A percentile compares a stretch with the other conserved stretches of the same genome.
phyloP scores from a whole-genome alignment of 2,888 invertebrate species.

The Cheilosia urbana region DNA sequence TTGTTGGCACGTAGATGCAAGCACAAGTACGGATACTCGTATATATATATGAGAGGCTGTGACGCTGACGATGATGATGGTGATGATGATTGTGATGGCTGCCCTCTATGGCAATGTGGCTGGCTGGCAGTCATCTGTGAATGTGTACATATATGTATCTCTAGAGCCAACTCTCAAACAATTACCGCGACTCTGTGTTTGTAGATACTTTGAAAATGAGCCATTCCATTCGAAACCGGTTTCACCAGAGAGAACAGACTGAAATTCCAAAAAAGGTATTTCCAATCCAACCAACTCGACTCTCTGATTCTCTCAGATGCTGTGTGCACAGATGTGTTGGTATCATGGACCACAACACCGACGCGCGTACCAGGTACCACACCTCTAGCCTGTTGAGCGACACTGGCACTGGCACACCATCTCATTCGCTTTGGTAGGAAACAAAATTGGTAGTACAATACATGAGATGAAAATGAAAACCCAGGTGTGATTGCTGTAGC shows the following conservation, averaged over 20 bases:
- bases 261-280: conserved; percentile 74
- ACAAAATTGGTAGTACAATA: not conserved
- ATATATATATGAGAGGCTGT: not conserved
- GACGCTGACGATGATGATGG: conserved; percentile 38
- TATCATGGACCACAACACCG: conserved; percentile 56
- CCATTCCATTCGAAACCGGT: conserved; percentile 52
- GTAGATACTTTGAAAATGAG: conserved; percentile 45
- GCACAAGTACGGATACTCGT: not conserved
- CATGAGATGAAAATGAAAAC: conserved; percentile 34
- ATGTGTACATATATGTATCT: conserved; percentile 25
- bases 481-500: conserved; percentile 10
- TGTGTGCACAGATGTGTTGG: conserved; percentile 27
- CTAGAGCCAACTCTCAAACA: conserved; percentile 48
- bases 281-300: conserved; percentile 19
- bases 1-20: conserved; percentile 23
- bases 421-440: conserved; percentile 30
- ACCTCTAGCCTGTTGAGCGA: conserved; percentile 33
- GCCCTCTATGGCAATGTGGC: conserved; percentile 71
- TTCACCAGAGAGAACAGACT: conserved; percentile 57
- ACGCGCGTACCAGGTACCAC: conserved; percentile 50
- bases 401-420: conserved; percentile 17
- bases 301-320: conserved; percentile 58
- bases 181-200: conserved; percentile 39
- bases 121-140: conserved; percentile 25
- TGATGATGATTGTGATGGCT: conserved; percentile 51